Evolutionary conservation across 2,888 invertebrate genomes (phyloP), one percentile per base, ranked within the genome.

Genomic region (Platerodrilus igneus): DNA sequence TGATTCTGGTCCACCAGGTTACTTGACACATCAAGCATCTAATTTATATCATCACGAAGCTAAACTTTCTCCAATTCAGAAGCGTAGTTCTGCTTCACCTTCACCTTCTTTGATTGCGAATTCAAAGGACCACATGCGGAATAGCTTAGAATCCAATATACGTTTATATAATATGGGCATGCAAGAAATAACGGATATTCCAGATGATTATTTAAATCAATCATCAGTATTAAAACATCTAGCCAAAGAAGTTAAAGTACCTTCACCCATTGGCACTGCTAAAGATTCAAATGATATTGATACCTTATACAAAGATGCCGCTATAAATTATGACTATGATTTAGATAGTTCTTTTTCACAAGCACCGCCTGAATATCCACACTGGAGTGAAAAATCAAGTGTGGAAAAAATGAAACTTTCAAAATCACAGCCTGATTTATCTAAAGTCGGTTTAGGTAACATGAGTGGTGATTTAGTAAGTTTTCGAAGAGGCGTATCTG

Each of bases 351-450:
- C 55, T 37, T 41, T 64, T 16, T 62, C 67, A 8, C 61, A n/a
- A n/a, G n/a, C 64, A n/a, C 66, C 68, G 0, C 65, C 68, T 15
- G 68, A 69, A 40, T 68, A 69, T 41, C 57, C 59, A 4, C 66
- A 64, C 47, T 69, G 68, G 66, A 56, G 62, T 15, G 65, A 66
- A 14, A 64, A 63, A 40, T 60, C 64, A 3, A 56, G 45, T 27
- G 35, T 35, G 10, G 81, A 81, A 53, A 81, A 79, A 54, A 64
- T 81, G 3, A 80, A 74, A 41, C 59, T 85, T 42, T 86, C 87
- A 3, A 77, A 86, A 56, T 89, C 89, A 1, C 89, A 90, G 62
- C 90, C 90, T 0, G 89, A 91, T 70, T 71, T 90, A 48, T 83
- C 83, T 0, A 79, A 81, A 67, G 51, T 62, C 6, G 63, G 63